phyloP scores from a whole-genome alignment of 1,140 invertebrate species.

The Popillia japonica region DNA sequence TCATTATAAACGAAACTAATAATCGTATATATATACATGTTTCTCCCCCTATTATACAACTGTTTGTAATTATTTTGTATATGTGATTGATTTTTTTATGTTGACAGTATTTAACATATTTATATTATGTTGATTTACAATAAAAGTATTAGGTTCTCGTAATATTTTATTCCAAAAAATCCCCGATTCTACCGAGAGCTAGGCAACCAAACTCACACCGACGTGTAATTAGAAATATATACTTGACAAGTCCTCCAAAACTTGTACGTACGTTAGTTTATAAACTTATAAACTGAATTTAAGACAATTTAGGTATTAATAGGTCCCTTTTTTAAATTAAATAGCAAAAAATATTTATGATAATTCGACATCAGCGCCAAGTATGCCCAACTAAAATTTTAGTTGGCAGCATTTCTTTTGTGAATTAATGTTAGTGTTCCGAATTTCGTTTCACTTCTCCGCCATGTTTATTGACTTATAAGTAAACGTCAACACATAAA shows the following conservation, averaged over 20 bases:
- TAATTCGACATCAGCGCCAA: too few species aligned
- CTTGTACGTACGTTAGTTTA: too few species aligned
- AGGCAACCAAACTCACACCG: too few species aligned
- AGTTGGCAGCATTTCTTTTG: neutral
- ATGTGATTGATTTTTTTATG: constrained; percentile 43
- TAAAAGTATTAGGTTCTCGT: constrained; percentile 34
- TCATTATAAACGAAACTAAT: constrained; percentile 16
- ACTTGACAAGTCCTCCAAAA: too few species aligned
- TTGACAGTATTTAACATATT: constrained; percentile 45
- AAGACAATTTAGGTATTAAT: too few species aligned
- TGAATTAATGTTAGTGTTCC: constrained; percentile 17
- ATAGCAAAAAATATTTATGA: too few species aligned
- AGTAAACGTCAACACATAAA: constrained; percentile 43
- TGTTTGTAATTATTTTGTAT: constrained; percentile 42
- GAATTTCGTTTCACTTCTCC: neutral
- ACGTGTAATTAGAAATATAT: too few species aligned
- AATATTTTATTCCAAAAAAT: too few species aligned
- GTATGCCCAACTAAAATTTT: constrained; percentile 2
- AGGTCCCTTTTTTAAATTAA: too few species aligned
- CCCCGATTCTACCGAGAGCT: too few species aligned
- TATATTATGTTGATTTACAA: constrained; percentile 43
- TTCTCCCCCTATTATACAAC: constrained; percentile 20
- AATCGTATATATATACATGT: constrained; percentile 34
- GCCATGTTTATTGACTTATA: constrained; percentile 44
- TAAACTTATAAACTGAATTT: too few species aligned